A percentile compares a stretch with the other conserved stretches of the same genome.
phyloP scores from a whole-genome alignment of 1,140 invertebrate genomes.

The Drosophila equinoxialis region DNA sequence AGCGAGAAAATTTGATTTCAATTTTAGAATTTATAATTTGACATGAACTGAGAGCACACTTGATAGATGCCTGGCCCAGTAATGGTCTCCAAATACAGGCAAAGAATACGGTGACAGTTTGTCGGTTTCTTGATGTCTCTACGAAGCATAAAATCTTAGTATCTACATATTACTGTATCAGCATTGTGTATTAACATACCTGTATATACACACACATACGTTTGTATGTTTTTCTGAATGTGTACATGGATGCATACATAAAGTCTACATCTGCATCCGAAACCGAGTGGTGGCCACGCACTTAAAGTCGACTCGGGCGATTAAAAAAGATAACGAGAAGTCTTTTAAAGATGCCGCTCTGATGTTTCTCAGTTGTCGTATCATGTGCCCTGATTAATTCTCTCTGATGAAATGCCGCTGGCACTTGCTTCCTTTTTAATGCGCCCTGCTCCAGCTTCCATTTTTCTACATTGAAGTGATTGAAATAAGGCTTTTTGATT shows the following conservation, averaged over 20 bases:
- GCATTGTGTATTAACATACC: no score
- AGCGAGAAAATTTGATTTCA: conserved; percentile 70
- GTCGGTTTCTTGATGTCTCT: not conserved
- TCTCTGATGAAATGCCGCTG: conserved; percentile 73
- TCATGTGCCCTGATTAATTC: conserved; percentile 78
- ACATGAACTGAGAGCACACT: conserved; percentile 58
- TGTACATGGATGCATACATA: conserved; percentile 31
- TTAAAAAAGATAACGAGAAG: conserved; percentile 67
- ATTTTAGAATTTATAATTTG: conserved; percentile 76
- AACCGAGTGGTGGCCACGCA: conserved; percentile 41
- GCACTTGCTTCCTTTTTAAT: conserved; percentile 46
- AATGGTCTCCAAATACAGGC: not conserved
- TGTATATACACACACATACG: not conserved
- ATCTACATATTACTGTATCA: not conserved
- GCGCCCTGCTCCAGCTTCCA: not conserved
- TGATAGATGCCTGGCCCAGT: conserved; percentile 62
- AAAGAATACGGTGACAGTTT: no score
- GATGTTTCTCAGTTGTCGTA: conserved; percentile 77
- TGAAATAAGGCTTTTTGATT: conserved; percentile 59
- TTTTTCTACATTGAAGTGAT: conserved; percentile 10
- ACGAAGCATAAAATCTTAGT: not conserved
- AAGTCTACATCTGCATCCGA: conserved; percentile 11
- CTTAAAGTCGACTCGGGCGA: conserved; percentile 52
- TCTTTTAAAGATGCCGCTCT: conserved; percentile 71
- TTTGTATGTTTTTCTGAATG: not conserved